Evolutionary conservation across 2,888 invertebrate species (phyloP), one percentile per base, ranked within the genome.

Genomic region (Tholera decimalis): DNA sequence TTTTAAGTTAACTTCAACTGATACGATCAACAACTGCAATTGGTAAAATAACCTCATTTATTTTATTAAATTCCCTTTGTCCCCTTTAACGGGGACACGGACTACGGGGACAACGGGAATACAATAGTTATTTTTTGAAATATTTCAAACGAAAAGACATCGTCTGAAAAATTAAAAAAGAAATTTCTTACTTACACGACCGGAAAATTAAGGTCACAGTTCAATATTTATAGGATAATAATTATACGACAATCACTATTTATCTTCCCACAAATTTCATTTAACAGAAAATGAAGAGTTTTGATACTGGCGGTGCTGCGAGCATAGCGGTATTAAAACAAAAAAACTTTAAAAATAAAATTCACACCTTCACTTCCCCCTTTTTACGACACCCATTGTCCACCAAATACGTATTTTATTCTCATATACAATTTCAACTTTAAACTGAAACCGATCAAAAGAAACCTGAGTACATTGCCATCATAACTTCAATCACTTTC

Each of bases 401-500:
- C 39, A 77, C 63, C 49, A 73, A 77, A 63, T 63, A 71, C 39
- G 46, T 44, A 60, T 43, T 65, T 72, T 77, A 73, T 56, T 77
- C 64, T 28, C 71, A 61, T 51, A 73, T 55, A 24, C 53, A 47
- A 47, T 46, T 15, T 64, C 55, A 64, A 72, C 63, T 76, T 75
- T 57, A 61, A 30, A 39, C 63, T n/a, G 70, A 22, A n/a, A 46
- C 47, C 56, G 46, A 64, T 77, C 59, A 58, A 73, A 78, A 79
- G 73, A 65, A 75, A 79, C 69, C 43, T 18, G 69, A 73, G 63
- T 55, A 53, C 59, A 65, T 67, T 50, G 59, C 68, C 66, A 69
- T 82, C 85, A 84, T 86, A 80, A 83, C 80, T 85, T 83, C 88
- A 86, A 89, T 88, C 86, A 88, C 73, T 72, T 72, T 85, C 84